Conservation (phyloP, 1,140 invertebrate species). For the Eciton burchellii region DNA sequence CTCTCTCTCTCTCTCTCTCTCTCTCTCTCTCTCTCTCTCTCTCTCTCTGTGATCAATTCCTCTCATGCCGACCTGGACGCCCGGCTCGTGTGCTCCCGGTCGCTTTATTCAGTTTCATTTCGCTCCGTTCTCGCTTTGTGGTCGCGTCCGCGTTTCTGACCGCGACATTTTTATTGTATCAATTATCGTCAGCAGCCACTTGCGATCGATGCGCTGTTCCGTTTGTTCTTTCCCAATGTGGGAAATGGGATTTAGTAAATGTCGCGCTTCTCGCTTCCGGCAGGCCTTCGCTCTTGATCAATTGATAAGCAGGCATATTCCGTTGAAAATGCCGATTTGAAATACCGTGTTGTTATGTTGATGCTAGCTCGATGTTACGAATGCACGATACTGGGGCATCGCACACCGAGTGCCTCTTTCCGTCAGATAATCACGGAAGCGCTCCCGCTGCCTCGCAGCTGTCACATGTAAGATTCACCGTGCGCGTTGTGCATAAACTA, state of each 20-base stretch:
- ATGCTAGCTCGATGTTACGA: too few species aligned
- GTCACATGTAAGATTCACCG: slow-evolving; percentile 31
- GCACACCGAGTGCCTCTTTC: neutral
- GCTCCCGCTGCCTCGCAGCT: neutral
- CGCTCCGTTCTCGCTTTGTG: slow-evolving; percentile 1
- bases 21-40: too few species aligned
- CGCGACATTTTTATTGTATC: neutral
- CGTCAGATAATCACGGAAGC: slow-evolving; percentile 25
- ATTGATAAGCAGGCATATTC: too few species aligned
- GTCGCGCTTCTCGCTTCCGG: neutral
- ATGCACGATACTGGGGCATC: too few species aligned
- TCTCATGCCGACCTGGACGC: too few species aligned
- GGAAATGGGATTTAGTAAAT: neutral
- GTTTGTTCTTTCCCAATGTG: neutral
- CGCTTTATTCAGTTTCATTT: neutral
- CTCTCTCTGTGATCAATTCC: too few species aligned
- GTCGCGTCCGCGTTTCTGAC: slow-evolving; percentile 21
- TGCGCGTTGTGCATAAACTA: neutral
- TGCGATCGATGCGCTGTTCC: neutral
- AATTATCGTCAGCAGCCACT: neutral
- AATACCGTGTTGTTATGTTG: neutral
- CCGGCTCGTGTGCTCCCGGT: neutral
- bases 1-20: too few species aligned
- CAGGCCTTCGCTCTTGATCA: neutral
- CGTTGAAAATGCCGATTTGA: neutral